Base-by-base conservation (phyloP, 1,140 invertebrate species). In the Daktulosphaira vitifoliae region DNA sequence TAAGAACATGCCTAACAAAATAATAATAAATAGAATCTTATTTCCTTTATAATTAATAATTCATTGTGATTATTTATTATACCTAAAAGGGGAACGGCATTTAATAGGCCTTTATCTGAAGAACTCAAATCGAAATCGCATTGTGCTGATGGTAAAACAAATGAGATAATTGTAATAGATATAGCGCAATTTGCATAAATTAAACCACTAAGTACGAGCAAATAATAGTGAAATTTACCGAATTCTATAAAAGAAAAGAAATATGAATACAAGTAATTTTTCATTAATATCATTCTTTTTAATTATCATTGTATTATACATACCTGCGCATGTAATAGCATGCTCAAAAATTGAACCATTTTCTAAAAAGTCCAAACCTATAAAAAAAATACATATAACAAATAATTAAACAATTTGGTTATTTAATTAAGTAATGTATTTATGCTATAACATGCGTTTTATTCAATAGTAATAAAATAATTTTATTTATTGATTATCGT, bases 91-190 rank as follows among this genome's bases (percentile, higher is more conserved):
- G 85, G 84, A n/a, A 84, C 80, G 15, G 86, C 85, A 3, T 83
- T 85, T 2, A 88, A 77, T 78, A 83, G 83, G 8, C 85, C 86
- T 71, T 87, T 87, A 69, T 86, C 80, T 0, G 78, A 75, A 0
- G 85, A 87, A 15, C 82, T 82, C 84, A 88, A 87, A 59, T 80
- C 73, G 71, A 87, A 82, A 71, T 88, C 86, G 76, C 85, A 87
- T 75, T 83, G 83, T 3, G 86, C 86, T 2, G 85, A 81, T 1
- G 86, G 85, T 50, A 88, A 70, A 8, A 88, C 84, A 73, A 87
- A 87, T 1, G 90, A 89, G 51, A 90, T 79, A 66, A 92, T 88
- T 15, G 89, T 89, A 54, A 93, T 84, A 48, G 90, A 89, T 50
- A 93, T 85, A 13, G 85, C 84, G 0, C 84, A 86, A 74, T 87